phyloP scores from a whole-genome alignment of 2,797 vertebrate species.

The Adrianichthys oophorus region DNA sequence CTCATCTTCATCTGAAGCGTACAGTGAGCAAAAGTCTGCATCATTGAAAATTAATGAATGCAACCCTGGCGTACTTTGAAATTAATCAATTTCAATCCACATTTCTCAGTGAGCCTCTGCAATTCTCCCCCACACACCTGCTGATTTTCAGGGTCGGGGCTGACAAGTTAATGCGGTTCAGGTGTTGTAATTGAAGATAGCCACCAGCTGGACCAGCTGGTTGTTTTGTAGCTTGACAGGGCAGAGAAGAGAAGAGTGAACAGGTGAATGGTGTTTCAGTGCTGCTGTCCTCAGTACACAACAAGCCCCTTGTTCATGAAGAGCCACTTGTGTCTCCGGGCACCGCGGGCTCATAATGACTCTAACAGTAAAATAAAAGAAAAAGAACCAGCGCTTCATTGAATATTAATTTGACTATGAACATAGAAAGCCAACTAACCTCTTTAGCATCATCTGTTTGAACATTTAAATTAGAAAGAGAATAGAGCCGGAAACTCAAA shows the following conservation, averaged over 20 bases:
- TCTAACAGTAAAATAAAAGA: slow-evolving; percentile 42
- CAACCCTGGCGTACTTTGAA: slow-evolving; percentile 28
- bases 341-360: slow-evolving; percentile 40
- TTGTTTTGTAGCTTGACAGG: slow-evolving; percentile 62
- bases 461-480: slow-evolving; percentile 41
- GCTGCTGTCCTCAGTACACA: slow-evolving; percentile 59
- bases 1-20: slow-evolving; percentile 8
- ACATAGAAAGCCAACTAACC: slow-evolving; percentile 59
- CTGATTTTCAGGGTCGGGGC: slow-evolving; percentile 41
- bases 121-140: slow-evolving; percentile 41
- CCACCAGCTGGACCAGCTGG: slow-evolving; percentile 73
- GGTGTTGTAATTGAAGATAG: slow-evolving; percentile 73
- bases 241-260: slow-evolving; percentile 41
- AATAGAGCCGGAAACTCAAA: slow-evolving; percentile 47
- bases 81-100: slow-evolving; percentile 19
- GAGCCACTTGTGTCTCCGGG: slow-evolving; percentile 61
- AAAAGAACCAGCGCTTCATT: slow-evolving; percentile 42
- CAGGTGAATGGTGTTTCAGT: slow-evolving; percentile 60
- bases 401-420: slow-evolving; percentile 65
- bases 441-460: slow-evolving; percentile 54
- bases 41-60: slow-evolving; percentile 30
- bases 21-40: slow-evolving; percentile 2
- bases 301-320: slow-evolving; percentile 58
- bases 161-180: slow-evolving; percentile 62
- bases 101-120: slow-evolving; percentile 12